A percentile compares a stretch with the other conserved stretches of the same genome.
These are phyloP conservation scores for Brachionus koreanus DNA, from an alignment of 1,140 invertebrate species.

Conservation along the genomic window DNA sequence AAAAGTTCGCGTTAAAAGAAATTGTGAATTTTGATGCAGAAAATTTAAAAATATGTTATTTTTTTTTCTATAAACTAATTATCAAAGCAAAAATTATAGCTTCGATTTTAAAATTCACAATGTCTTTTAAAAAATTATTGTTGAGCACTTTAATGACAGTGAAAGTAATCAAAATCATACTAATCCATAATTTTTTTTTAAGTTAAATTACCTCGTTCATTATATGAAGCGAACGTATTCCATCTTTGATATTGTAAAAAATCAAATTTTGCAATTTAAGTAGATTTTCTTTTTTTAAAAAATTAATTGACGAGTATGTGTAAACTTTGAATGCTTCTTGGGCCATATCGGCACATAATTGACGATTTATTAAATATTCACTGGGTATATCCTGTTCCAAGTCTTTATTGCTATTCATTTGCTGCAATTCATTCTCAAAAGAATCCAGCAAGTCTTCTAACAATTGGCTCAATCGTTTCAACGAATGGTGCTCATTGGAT, in stretches of 20 bases:
- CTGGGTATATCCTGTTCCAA: neutral
- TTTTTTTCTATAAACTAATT: no score
- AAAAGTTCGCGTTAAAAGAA: no score
- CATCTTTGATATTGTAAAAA: constrained; percentile 41
- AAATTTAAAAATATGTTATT: no score
- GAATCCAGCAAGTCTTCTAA: constrained; percentile 29
- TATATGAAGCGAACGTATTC: constrained; percentile 4
- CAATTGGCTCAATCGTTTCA: constrained; percentile 24
- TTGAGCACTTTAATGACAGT: no score
- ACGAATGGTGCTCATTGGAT: neutral
- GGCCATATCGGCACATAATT: constrained; percentile 20
- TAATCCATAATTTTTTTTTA: no score
- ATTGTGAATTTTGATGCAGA: no score
- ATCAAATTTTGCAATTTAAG: constrained; percentile 32
- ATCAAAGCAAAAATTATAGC: no score
- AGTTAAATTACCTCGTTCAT: constrained; percentile 29
- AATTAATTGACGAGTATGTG: neutral
- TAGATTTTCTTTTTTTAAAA: constrained; percentile 13
- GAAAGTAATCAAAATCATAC: no score
- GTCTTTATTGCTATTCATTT: neutral
- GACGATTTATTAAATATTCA: constrained; percentile 20
- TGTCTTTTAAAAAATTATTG: no score
- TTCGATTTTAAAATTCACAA: no score
- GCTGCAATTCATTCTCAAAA: constrained; percentile 16
- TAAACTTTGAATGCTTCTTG: constrained; percentile 39